Evolutionary conservation across 2,113 vertebrate species (phyloP).

Genomic region (Chunga burmeisteri): DNA sequence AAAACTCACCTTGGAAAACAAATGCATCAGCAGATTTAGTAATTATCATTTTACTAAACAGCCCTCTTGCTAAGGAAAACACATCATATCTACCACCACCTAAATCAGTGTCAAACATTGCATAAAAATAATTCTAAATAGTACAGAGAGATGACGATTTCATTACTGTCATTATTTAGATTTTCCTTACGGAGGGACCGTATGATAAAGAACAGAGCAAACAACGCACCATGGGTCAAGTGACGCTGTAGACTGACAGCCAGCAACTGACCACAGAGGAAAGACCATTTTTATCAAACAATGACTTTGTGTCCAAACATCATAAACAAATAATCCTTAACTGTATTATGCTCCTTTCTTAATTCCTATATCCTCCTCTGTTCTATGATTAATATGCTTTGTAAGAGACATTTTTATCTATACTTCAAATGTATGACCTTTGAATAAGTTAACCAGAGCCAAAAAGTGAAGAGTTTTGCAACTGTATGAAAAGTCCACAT

Average conservation of each 20-base stretch:
- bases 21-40: neutral
- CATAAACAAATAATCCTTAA: neutral
- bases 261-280: neutral
- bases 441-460: neutral
- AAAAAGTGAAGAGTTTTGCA: neutral
- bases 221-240: neutral
- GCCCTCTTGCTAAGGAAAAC: neutral
- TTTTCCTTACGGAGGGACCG: neutral
- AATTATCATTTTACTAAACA: neutral
- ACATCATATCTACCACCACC: neutral
- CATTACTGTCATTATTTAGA: neutral
- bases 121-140: neutral
- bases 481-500: neutral
- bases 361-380: neutral
- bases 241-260: rapidly evolving
- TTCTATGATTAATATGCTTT: neutral
- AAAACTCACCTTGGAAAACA: conserved; percentile 4
- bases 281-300: neutral
- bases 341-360: neutral
- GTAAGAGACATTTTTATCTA: neutral
- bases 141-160: neutral
- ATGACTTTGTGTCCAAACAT: neutral
- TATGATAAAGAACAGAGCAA: neutral
- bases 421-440: neutral
- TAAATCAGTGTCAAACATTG: neutral